Evolutionary conservation across 2,888 invertebrate genomes (phyloP).

Genomic region (Arctia plantaginis): DNA sequence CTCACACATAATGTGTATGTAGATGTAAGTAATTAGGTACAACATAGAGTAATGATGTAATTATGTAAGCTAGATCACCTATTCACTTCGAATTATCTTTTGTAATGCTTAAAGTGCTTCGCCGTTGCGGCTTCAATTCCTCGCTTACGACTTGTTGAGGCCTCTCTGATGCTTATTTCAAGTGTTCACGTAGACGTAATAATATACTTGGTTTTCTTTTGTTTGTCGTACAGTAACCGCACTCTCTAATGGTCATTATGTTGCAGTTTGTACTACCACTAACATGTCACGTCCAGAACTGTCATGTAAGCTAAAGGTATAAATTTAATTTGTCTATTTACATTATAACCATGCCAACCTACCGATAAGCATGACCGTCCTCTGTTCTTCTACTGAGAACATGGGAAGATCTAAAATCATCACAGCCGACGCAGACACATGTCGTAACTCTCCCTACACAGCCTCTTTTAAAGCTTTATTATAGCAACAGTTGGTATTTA

Average conservation of each 20-base stretch:
- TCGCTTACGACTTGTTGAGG: conserved; percentile 82
- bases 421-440: conserved; percentile 80
- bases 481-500: conserved; percentile 84
- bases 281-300: conserved; percentile 87
- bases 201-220: conserved; percentile 84
- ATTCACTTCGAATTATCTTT: conserved; percentile 76
- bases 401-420: conserved; percentile 67
- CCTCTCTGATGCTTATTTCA: conserved; percentile 83
- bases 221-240: conserved; percentile 87
- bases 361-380: conserved; percentile 80
- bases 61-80: conserved; percentile 15
- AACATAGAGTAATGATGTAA: not conserved
- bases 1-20: conserved; percentile 6
- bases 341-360: conserved; percentile 78
- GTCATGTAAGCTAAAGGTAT: conserved; percentile 87
- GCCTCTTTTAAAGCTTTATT: conserved; percentile 81
- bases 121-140: conserved; percentile 83
- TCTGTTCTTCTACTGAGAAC: conserved; percentile 70
- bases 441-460: conserved; percentile 80
- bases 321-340: conserved; percentile 84
- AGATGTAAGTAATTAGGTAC: conserved; percentile 2
- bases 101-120: conserved; percentile 80
- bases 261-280: conserved; percentile 87
- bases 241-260: conserved; percentile 87
- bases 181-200: conserved; percentile 85